Conservation (phyloP, 2,888 invertebrate genomes). For the Scotopteryx bipunctaria region DNA sequence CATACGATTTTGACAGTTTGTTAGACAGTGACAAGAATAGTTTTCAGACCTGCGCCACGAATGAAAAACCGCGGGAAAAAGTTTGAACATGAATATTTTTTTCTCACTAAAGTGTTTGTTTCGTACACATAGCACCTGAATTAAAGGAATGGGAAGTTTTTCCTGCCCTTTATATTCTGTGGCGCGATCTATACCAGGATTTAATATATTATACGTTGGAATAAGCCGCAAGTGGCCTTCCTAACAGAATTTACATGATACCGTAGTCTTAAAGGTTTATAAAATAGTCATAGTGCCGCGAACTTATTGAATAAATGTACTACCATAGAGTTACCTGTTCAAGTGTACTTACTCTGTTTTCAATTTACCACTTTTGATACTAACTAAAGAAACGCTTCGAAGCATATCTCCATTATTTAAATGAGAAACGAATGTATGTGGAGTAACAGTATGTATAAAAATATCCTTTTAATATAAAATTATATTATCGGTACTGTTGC, state of each 20-base stretch:
- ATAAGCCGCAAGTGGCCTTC: conserved; percentile 25
- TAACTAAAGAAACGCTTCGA: not conserved
- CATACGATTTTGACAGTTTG: too few relatives aligned
- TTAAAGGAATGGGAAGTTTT: too few relatives aligned
- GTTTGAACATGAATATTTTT: too few relatives aligned
- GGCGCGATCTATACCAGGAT: not conserved
- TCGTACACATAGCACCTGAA: too few relatives aligned
- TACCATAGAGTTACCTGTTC: conserved; percentile 5
- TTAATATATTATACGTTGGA: conserved; percentile 5
- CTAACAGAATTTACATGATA: conserved; percentile 32
- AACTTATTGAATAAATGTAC: conserved; percentile 3
- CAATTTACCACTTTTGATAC: not conserved
- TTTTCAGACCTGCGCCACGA: too few relatives aligned
- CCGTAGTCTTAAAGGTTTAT: conserved; percentile 10
- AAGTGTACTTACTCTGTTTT: conserved; percentile 4
- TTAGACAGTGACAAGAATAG: too few relatives aligned
- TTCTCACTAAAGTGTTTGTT: too few relatives aligned
- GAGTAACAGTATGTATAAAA: too few relatives aligned
- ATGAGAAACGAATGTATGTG: conserved; percentile 1
- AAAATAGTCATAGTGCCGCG: conserved; percentile 10
- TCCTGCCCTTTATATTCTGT: not conserved
- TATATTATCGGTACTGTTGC: not conserved
- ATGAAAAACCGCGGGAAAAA: too few relatives aligned
- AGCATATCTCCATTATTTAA: not conserved
- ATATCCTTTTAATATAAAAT: too few relatives aligned